Evolutionary conservation across 2,113 vertebrate genomes (phyloP).

Genomic region (Pica pica): DNA sequence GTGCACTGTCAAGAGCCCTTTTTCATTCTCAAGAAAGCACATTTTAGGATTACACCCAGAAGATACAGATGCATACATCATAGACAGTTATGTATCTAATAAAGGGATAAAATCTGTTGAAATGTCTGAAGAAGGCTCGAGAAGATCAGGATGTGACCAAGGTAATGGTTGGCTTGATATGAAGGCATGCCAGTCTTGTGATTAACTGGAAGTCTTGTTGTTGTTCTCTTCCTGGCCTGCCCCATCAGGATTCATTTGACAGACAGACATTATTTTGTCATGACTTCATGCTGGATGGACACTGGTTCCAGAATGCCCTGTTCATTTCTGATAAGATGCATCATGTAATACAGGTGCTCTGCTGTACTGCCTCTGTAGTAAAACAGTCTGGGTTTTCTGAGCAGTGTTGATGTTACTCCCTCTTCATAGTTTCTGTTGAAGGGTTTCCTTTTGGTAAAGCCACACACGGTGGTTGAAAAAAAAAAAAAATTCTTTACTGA

Average conservation of each 20-base stretch:
- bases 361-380: background rate
- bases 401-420: background rate
- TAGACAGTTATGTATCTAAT: background rate
- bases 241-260: background rate
- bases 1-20: background rate
- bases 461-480: background rate
- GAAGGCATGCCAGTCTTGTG: background rate
- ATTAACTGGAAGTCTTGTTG: background rate
- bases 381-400: background rate
- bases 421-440: background rate
- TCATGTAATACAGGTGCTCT: background rate
- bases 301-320: background rate
- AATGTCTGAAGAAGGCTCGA: background rate
- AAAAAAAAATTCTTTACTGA: background rate
- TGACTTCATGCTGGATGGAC: background rate
- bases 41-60: background rate
- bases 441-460: background rate
- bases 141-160: background rate
- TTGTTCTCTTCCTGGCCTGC: background rate
- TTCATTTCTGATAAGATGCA: background rate
- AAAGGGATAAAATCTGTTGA: background rate
- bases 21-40: background rate
- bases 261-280: background rate
- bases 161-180: background rate
- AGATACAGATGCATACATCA: background rate